Conservation (phyloP, 2,113 vertebrate genomes). For the Cavia porcellus region DNA sequence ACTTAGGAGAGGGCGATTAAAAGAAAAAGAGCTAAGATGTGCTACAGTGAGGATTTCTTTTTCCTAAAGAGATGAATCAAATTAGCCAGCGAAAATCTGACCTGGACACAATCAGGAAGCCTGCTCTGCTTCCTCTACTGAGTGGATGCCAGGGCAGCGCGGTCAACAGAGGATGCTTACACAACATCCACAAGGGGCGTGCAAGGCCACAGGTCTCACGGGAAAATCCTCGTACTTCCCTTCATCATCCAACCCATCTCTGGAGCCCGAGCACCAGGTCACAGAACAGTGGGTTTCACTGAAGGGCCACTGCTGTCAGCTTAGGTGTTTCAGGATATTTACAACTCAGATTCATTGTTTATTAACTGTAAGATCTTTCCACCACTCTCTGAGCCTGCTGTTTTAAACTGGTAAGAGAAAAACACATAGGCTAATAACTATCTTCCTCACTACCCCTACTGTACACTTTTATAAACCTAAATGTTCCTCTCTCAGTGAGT, state of each 20-base stretch:
- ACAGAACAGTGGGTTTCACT: not conserved
- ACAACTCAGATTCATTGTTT: not conserved
- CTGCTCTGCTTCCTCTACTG: slow-evolving; percentile 3
- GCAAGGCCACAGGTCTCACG: rapidly evolving
- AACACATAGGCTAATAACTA: not conserved
- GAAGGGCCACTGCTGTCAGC: not conserved
- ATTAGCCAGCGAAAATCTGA: not conserved
- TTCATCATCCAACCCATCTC: not conserved
- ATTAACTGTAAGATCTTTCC: not conserved
- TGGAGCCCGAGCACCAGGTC: not conserved
- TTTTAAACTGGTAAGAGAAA: not conserved
- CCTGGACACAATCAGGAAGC: not conserved
- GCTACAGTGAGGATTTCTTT: not conserved
- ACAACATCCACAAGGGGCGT: rapidly evolving
- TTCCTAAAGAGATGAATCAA: not conserved
- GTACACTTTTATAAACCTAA: not conserved
- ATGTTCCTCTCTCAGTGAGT: not conserved
- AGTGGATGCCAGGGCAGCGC: not conserved
- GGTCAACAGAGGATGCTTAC: rapidly evolving
- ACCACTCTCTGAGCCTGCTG: not conserved
- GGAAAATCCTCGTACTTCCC: not conserved
- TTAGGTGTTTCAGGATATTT: not conserved
- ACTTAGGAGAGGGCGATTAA: not conserved
- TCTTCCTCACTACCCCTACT: not conserved
- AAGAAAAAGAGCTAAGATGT: not conserved